Evolutionary conservation across 2,797 vertebrate species (phyloP).

Genomic region (Cichlasoma orientale): DNA sequence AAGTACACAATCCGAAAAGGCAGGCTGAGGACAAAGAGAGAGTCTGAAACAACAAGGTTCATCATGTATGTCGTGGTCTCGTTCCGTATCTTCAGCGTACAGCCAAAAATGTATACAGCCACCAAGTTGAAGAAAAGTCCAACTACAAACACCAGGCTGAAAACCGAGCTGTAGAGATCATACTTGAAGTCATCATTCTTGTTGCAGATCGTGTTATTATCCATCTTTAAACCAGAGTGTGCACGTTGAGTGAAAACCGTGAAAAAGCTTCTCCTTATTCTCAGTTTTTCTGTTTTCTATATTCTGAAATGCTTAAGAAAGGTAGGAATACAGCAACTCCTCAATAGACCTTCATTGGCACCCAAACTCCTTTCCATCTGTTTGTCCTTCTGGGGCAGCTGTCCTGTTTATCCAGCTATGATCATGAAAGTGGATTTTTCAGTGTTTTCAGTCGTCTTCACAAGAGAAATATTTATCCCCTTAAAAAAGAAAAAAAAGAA

Average conservation of each 20-base stretch:
- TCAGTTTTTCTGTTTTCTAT: neutral
- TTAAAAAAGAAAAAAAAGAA: neutral
- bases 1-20: conserved; percentile 96
- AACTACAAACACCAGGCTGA: conserved; percentile 91
- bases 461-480: conserved; percentile 17
- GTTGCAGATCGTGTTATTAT: conserved; percentile 65
- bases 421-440: neutral
- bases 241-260: neutral
- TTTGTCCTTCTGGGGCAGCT: neutral
- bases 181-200: conserved; percentile 93
- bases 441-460: neutral
- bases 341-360: conserved; percentile 38
- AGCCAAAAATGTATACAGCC: conserved; percentile 92
- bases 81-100: conserved; percentile 88
- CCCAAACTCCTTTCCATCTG: conserved; percentile 29
- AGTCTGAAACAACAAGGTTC: conserved; percentile 91
- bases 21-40: conserved; percentile 93
- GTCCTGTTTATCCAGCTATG: conserved; percentile 18
- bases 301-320: neutral
- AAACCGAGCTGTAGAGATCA: conserved; percentile 87
- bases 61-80: conserved; percentile 99
- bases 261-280: neutral
- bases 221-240: conserved; percentile 56
- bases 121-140: conserved; percentile 90
- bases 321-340: neutral